Conservation (phyloP, 2,888 invertebrate species). For the Metellina segmentata region DNA sequence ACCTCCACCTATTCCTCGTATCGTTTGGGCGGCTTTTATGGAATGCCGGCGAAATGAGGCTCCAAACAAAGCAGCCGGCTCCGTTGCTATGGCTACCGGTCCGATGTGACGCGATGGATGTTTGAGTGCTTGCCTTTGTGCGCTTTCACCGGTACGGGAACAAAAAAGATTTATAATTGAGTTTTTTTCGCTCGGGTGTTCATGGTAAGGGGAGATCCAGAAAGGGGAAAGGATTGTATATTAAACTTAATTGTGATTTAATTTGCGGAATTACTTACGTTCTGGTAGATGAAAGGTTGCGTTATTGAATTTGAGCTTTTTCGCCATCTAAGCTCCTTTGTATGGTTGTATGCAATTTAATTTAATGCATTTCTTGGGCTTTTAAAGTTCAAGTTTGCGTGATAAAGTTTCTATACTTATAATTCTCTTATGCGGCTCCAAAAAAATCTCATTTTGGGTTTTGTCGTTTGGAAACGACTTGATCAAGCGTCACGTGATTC, state of each 20-base stretch:
- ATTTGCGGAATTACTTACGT: background rate
- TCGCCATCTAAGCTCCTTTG: background rate
- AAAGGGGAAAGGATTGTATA: background rate
- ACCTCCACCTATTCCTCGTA: background rate
- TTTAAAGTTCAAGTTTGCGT: background rate
- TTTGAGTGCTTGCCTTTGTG: background rate
- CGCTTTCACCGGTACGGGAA: background rate
- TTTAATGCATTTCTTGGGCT: background rate
- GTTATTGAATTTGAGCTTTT: background rate
- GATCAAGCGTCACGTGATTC: too few relatives aligned
- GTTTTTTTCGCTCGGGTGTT: background rate
- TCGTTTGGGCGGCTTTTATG: background rate
- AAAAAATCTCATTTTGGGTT: too few relatives aligned
- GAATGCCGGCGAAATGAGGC: slow-evolving; percentile 29
- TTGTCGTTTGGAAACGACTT: too few relatives aligned
- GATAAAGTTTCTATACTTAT: background rate
- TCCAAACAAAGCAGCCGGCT: slow-evolving; percentile 25
- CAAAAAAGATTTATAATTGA: background rate
- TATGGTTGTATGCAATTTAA: background rate
- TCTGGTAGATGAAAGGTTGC: background rate
- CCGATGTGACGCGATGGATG: background rate
- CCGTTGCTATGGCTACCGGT: slow-evolving; percentile 25
- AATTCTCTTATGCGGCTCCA: too few relatives aligned
- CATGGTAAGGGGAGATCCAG: background rate
- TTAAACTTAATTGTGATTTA: background rate